These are phyloP conservation scores for Montipora efflorescens DNA, from an alignment of 64 coral and sea anemone species.

Conservation along the genomic window DNA sequence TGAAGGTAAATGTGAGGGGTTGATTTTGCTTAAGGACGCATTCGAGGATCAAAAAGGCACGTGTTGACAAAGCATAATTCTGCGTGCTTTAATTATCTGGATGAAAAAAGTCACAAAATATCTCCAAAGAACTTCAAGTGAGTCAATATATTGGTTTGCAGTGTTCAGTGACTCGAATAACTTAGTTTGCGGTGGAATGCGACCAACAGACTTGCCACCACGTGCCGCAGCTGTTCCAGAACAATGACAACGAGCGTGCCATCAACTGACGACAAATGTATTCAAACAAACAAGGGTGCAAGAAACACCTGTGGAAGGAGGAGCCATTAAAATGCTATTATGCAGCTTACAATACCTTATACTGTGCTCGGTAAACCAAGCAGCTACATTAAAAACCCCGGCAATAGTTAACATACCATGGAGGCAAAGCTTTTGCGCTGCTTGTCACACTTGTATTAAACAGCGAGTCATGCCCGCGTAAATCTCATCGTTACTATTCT, in stretches of 20 bases:
- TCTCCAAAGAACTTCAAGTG: not conserved
- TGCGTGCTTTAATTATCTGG: not conserved
- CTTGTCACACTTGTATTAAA: not conserved
- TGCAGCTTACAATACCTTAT: slow-evolving; percentile 12
- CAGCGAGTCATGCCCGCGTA: not conserved
- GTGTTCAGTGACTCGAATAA: slow-evolving; percentile 30
- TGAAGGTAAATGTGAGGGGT: not conserved
- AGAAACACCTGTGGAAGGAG: slow-evolving; percentile 37
- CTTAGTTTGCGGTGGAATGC: slow-evolving; percentile 28
- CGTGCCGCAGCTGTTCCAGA: slow-evolving; percentile 50
- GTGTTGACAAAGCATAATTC: not conserved
- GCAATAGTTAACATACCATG: not conserved
- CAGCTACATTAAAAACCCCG: not conserved
- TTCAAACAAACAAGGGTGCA: slow-evolving; percentile 9
- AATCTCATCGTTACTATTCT: not conserved
- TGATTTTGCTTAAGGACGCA: not conserved
- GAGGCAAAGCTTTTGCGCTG: not conserved
- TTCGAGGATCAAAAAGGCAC: not conserved
- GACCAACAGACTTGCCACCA: not conserved
- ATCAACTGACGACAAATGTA: slow-evolving; percentile 1
- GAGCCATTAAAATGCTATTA: slow-evolving; percentile 37
- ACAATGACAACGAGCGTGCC: slow-evolving; percentile 35
- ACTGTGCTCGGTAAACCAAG: not conserved
- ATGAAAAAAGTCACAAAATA: not conserved
- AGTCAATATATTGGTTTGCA: not conserved